Percentiles rank a stretch among this genome's conserved stretches.
Evolutionary conservation across 2,113 vertebrate species (phyloP).

Genomic region (Tachycineta bicolor): DNA sequence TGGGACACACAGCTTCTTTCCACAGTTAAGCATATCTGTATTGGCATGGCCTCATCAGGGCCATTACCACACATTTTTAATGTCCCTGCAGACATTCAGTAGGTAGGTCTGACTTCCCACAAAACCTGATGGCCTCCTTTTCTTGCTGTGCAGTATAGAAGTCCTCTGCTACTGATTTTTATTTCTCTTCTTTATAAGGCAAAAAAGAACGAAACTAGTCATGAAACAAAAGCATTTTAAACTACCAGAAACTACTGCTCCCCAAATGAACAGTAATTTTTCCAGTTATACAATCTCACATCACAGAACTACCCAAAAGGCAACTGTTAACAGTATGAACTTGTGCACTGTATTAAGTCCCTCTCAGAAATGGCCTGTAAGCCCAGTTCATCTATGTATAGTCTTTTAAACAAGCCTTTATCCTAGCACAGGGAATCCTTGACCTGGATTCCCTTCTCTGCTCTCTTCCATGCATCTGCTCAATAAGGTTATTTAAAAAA

Average conservation of each 20-base stretch:
- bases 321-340: not conserved
- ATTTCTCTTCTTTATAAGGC: not conserved
- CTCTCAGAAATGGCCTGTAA: not conserved
- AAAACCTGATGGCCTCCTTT: not conserved
- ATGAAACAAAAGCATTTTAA: not conserved
- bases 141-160: not conserved
- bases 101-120: not conserved
- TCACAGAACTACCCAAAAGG: not conserved
- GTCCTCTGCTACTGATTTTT: not conserved
- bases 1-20: not conserved
- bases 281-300: not conserved
- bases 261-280: not conserved
- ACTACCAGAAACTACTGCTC: not conserved
- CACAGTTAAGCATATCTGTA: not conserved
- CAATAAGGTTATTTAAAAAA: not conserved
- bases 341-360: not conserved
- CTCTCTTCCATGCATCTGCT: fast-evolving
- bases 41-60: not conserved
- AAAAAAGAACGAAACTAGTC: not conserved
- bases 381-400: not conserved
- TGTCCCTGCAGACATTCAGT: not conserved
- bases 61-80: not conserved
- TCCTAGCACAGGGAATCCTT: not conserved
- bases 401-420: not conserved
- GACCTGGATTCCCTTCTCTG: not conserved